phyloP scores from a whole-genome alignment of 2,797 vertebrate genomes.

The Gallirallus australis region DNA sequence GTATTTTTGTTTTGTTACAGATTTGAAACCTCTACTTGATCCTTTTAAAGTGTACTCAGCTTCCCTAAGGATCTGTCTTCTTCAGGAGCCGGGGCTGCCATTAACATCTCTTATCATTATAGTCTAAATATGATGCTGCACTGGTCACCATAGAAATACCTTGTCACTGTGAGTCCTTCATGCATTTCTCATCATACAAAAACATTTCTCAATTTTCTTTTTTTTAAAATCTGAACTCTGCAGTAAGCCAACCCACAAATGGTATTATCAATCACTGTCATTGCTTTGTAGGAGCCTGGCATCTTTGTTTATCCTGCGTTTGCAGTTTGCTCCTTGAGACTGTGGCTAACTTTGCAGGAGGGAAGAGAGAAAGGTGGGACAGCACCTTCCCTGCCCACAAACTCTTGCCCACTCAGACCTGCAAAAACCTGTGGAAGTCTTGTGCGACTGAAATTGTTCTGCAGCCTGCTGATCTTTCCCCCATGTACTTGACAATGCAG shows the following conservation, averaged over 20 bases:
- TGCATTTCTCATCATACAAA: background rate
- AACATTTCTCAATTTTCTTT: background rate
- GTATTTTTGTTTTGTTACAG: background rate
- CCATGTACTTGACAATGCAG: background rate
- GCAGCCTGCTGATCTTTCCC: conserved; percentile 24
- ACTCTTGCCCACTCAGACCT: background rate
- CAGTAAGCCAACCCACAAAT: background rate
- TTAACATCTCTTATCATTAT: background rate
- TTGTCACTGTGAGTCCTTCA: background rate
- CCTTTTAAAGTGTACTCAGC: background rate
- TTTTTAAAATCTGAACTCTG: background rate
- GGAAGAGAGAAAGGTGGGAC: background rate
- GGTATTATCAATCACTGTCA: background rate
- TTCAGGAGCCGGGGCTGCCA: background rate
- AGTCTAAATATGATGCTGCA: background rate
- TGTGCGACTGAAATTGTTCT: background rate
- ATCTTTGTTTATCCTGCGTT: background rate
- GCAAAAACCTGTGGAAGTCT: background rate
- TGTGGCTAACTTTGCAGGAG: background rate
- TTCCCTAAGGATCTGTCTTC: background rate
- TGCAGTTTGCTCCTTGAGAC: background rate
- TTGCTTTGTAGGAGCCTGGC: background rate
- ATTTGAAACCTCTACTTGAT: background rate
- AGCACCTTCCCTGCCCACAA: background rate
- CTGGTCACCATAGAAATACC: conserved; percentile 32